These are phyloP conservation scores for Corythucha ciliata DNA, from an alignment of 2,888 invertebrate species.

Conservation along the genomic window DNA sequence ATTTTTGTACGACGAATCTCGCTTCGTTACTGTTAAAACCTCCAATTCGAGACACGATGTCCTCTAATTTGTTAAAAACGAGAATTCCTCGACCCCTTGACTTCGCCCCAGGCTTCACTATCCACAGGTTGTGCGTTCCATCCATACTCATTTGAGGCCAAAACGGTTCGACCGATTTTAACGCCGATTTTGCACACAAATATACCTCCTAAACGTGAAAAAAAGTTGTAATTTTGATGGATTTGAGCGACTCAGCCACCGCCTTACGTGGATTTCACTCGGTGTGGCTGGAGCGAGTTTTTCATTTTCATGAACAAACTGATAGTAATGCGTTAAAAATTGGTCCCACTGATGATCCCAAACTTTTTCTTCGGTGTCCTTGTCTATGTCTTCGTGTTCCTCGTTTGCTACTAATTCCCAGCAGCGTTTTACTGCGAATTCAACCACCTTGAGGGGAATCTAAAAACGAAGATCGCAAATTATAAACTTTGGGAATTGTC, in stretches of 20 bases:
- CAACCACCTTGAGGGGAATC: conserved; percentile 64
- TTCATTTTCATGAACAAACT: conserved; percentile 34
- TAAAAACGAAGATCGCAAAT: conserved; percentile 35
- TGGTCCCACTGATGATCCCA: conserved; percentile 88
- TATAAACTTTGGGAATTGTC: background rate
- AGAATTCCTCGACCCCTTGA: conserved; percentile 48
- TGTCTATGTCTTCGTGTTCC: conserved; percentile 58
- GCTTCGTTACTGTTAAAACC: conserved; percentile 33
- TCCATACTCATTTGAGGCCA: conserved; percentile 40
- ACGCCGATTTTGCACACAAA: conserved; percentile 33
- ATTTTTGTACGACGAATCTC: conserved; percentile 49
- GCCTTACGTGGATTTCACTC: conserved; percentile 32
- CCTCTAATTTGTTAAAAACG: conserved; percentile 45
- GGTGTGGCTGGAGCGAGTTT: conserved; percentile 32
- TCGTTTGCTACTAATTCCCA: conserved; percentile 64
- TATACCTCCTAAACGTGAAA: conserved; percentile 37
- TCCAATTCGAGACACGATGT: conserved; percentile 40
- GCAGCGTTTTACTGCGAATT: conserved; percentile 72
- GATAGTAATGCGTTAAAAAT: conserved; percentile 45
- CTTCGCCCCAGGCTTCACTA: conserved; percentile 49
- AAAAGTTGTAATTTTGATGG: too few species aligned
- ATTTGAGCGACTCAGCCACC: too few species aligned
- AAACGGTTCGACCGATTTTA: conserved; percentile 31
- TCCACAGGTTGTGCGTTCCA: conserved; percentile 48
- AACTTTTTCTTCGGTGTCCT: conserved; percentile 43